Conservation (phyloP, 2,888 invertebrate species). For the Ernsta delagoae region DNA sequence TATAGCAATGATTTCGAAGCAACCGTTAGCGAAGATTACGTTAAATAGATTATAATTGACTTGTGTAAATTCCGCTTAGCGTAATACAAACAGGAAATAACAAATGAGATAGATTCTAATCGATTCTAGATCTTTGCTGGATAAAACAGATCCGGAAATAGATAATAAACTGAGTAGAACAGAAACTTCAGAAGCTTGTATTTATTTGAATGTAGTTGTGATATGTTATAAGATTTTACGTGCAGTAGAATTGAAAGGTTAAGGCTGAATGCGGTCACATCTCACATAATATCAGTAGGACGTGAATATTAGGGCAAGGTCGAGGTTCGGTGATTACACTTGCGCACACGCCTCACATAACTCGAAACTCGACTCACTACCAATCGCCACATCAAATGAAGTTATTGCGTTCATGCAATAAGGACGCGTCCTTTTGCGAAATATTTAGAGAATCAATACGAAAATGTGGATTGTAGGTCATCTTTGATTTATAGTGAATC, state of each 20-base stretch:
- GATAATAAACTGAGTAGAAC: not conserved
- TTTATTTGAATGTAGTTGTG: not conserved
- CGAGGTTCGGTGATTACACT: slow-evolving; percentile 39
- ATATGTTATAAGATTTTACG: not conserved
- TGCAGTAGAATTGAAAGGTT: not conserved
- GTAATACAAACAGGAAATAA: slow-evolving; percentile 1
- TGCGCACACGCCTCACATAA: slow-evolving; percentile 5
- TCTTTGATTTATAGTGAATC: not conserved
- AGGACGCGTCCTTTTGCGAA: slow-evolving; percentile 3
- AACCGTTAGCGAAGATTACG: not conserved
- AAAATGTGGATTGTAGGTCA: not conserved
- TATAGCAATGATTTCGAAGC: not conserved
- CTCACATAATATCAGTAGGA: slow-evolving; percentile 1
- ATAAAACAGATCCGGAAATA: not conserved
- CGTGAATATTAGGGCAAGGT: slow-evolving; percentile 40
- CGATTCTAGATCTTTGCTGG: not conserved
- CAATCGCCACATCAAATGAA: slow-evolving; percentile 21
- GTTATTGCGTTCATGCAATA: slow-evolving; percentile 3
- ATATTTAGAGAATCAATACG: slow-evolving; percentile 7
- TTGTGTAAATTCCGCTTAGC: not conserved
- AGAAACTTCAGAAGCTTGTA: not conserved
- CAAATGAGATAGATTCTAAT: not conserved
- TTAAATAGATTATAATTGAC: not conserved
- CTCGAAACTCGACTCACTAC: slow-evolving; percentile 3
- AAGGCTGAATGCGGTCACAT: not conserved